Evolutionary conservation across 2,888 invertebrate species (phyloP), one percentile per base, ranked within the genome.

Genomic region (Xanthia icteritia): DNA sequence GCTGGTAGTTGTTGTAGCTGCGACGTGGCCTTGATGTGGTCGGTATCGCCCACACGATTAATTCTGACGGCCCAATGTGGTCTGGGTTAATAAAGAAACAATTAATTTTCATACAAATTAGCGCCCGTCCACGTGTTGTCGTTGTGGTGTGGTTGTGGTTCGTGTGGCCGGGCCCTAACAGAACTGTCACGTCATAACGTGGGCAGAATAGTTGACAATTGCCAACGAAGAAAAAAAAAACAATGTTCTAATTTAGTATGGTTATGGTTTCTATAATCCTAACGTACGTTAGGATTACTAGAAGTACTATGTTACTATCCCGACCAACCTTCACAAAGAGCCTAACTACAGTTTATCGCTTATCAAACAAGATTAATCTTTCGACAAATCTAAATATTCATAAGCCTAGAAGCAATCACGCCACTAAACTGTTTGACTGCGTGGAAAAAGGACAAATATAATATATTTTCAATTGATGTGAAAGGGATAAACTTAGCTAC

Each of bases 401-500:
- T 84, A 90, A 79, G 65, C 85, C 87, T 77, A 80, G 81, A 87
- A 88, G 92, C 94, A 95, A 96, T 95, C 95, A 94, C 92, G 91
- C 92, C 91, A 92, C 94, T 93, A 94, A 95, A 95, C 95, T 93
- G 95, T 95, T 94, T 94, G 94, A 94, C 93, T 93, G 93, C 91
- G 95, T 90, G 94, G 92, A 94, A 96, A 94, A 93, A 95, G 92
- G 95, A 96, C 91, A 92, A 91, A 92, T 89, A 92, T 92, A 94
- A 93, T 92, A 93, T 93, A 93, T 93, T 94, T 94, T 93, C 93
- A 93, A 93, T 92, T 92, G 94, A 95, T 93, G 93, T 92, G 95
- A 95, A 91, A 93, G 93, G 94, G 95, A 96, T 94, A 93, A 93
- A 93, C 91, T 94, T 92, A 95, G 95, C 95, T 95, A 94, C 96